Conservation (phyloP, 2,888 invertebrate species). For the Campoplex nolae region DNA sequence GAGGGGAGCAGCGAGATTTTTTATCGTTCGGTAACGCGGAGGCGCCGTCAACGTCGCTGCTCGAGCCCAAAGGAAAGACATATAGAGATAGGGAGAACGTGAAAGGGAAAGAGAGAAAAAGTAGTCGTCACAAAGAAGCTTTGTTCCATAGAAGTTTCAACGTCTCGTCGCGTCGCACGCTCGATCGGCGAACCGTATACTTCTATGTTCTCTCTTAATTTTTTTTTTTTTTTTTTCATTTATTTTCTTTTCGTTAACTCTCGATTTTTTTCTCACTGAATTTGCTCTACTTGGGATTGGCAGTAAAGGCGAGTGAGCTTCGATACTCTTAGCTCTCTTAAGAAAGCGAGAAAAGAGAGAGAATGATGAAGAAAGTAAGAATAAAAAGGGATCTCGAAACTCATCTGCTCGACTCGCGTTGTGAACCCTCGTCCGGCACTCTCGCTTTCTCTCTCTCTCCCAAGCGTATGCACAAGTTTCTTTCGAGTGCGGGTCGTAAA, state of each 20-base stretch:
- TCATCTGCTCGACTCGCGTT: conserved; percentile 43
- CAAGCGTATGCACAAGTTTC: conserved; percentile 10
- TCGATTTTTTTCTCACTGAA: conserved; percentile 30
- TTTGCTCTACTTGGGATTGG: conserved; percentile 12
- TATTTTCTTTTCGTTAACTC: conserved; percentile 1
- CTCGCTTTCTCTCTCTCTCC: background rate
- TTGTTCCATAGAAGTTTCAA: conserved; percentile 63
- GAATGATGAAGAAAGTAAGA: no score
- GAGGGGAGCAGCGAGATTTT: conserved; percentile 24
- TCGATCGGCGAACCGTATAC: conserved; percentile 63
- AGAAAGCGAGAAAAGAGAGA: conserved; percentile 8
- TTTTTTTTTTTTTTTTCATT: background rate
- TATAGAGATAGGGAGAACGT: conserved; percentile 7
- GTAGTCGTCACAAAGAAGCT: conserved; percentile 63
- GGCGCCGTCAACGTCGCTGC: conserved; percentile 6
- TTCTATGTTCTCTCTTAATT: conserved; percentile 33
- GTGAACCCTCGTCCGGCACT: background rate
- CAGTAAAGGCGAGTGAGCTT: conserved; percentile 39
- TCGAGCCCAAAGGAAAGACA: conserved; percentile 1
- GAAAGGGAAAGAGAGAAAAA: conserved; percentile 21
- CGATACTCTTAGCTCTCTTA: conserved; percentile 45
- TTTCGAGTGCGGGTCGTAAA: conserved; percentile 13
- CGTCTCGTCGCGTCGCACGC: conserved; percentile 57
- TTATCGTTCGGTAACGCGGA: conserved; percentile 20
- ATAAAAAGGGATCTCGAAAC: conserved; percentile 46